These are phyloP conservation scores for Sus scrofa DNA, from an alignment of 2,113 vertebrate genomes.

Conservation along the genomic window T2T-Sscrofa CM000818.6:16247501-16248000, in stretches of 20 bases:
- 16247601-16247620: not conserved
- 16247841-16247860: not conserved
- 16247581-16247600: not conserved
- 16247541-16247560: not conserved
- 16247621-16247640: not conserved
- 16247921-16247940: not conserved
- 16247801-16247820: not conserved
- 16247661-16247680: not conserved
- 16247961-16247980: no score
- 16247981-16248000: no score
- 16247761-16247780: not conserved
- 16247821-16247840: not conserved
- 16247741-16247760: not conserved
- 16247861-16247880: not conserved
- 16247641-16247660: not conserved
- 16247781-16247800: not conserved
- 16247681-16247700: not conserved
- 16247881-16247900: accelerated
- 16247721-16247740: not conserved
- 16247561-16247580: not conserved
- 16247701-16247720: not conserved
- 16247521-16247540: not conserved
- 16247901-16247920: not conserved
- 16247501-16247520: not conserved
- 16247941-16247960: no score